Conservation (phyloP, 2,888 invertebrate genomes). For the Chymomyza fuscimana region DNA sequence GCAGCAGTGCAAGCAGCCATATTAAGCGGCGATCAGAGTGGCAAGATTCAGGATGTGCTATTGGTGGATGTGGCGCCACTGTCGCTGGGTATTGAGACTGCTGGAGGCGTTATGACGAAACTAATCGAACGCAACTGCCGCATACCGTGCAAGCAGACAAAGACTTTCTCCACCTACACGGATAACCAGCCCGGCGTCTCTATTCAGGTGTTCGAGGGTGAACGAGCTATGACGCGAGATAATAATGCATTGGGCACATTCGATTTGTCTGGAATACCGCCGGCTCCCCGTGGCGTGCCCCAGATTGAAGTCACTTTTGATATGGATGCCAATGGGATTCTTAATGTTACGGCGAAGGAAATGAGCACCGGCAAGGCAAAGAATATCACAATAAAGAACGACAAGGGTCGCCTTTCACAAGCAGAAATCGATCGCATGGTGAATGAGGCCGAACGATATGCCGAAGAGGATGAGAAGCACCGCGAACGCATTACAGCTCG, state of each 20-base stretch:
- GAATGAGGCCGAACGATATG: constrained; percentile 86
- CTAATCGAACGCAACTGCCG: constrained; percentile 86
- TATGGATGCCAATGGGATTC: constrained; percentile 95
- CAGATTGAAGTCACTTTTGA: constrained; percentile 91
- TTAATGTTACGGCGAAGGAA: constrained; percentile 90
- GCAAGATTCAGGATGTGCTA: constrained; percentile 87
- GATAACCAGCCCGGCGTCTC: constrained; percentile 90
- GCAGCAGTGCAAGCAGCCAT: constrained; percentile 88
- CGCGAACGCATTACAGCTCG: constrained; percentile 84
- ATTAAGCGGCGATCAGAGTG: constrained; percentile 85
- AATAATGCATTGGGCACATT: constrained; percentile 97
- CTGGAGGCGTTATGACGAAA: constrained; percentile 90
- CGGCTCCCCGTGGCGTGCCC: constrained; percentile 92
- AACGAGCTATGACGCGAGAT: constrained; percentile 94
- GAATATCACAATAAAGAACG: constrained; percentile 90
- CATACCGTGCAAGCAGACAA: constrained; percentile 87
- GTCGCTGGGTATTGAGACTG: constrained; percentile 88
- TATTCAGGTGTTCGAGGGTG: constrained; percentile 88
- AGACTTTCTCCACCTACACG: constrained; percentile 89
- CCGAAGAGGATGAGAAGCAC: constrained; percentile 86
- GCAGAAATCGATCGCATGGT: constrained; percentile 91
- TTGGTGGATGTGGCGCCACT: constrained; percentile 86
- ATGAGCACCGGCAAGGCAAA: constrained; percentile 85
- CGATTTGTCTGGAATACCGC: constrained; percentile 95
- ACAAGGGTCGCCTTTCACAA: constrained; percentile 89